Percentiles rank a stretch among this genome's conserved stretches.
Conservation (phyloP, 2,888 invertebrate species). For the Ommatoiulus sabulosus region DNA sequence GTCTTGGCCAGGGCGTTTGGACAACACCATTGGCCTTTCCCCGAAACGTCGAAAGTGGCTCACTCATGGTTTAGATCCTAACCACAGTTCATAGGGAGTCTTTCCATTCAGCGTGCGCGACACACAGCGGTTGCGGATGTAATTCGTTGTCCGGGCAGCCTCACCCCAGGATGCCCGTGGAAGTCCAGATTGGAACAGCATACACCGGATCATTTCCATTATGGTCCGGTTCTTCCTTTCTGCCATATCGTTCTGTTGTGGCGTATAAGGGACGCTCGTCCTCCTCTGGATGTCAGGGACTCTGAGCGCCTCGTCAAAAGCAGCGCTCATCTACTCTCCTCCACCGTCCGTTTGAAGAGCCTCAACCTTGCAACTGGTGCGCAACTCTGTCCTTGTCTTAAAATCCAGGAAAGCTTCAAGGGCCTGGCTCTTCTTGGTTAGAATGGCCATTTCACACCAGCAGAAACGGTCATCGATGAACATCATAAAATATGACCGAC, state of each 20-base stretch:
- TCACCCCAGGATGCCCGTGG: slow-evolving; percentile 60
- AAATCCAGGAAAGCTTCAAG: slow-evolving; percentile 2
- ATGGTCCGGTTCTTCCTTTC: slow-evolving; percentile 59
- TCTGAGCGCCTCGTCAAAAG: background rate
- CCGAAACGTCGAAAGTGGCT: slow-evolving; percentile 31
- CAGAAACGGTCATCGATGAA: background rate
- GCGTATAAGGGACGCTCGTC: slow-evolving; percentile 52
- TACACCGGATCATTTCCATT: slow-evolving; percentile 56
- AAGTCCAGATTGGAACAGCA: slow-evolving; percentile 56
- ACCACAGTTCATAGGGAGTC: slow-evolving; percentile 48
- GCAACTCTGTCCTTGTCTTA: background rate
- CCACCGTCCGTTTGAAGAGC: background rate
- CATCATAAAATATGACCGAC: background rate
- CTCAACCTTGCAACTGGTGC: background rate
- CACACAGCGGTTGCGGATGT: slow-evolving; percentile 56
- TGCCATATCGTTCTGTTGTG: slow-evolving; percentile 59
- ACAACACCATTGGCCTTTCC: background rate
- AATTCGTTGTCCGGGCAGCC: slow-evolving; percentile 56
- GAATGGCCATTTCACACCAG: background rate
- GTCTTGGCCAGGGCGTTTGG: background rate
- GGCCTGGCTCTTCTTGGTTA: slow-evolving; percentile 58
- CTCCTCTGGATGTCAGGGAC: background rate
- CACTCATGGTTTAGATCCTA: slow-evolving; percentile 30
- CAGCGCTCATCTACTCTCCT: background rate
- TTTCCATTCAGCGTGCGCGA: background rate